A percentile compares a stretch with the other conserved stretches of the same genome.
Evolutionary conservation across 35 echinoderm and acorn worm genomes (phyloP).

Genomic region (Eucidaris tribuloides): DNA sequence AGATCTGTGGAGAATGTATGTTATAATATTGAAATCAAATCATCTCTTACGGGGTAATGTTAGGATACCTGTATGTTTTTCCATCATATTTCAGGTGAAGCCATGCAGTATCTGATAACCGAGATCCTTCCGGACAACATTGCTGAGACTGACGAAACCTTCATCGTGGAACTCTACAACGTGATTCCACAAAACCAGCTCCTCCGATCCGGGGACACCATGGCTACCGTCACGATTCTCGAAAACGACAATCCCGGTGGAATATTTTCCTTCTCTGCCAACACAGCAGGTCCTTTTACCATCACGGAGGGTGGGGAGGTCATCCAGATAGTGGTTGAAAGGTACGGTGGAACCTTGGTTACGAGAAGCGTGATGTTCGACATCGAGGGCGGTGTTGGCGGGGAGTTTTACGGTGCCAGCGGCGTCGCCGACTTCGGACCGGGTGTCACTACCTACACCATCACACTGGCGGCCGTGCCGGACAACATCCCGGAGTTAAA

Average conservation of each 20-base stretch:
- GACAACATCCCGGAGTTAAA: conserved; percentile 87
- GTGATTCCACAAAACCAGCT: conserved; percentile 71
- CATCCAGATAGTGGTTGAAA: conserved; percentile 46
- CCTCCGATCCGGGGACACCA: conserved; percentile 45
- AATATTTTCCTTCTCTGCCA: conserved; percentile 72
- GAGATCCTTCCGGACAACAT: conserved; percentile 66
- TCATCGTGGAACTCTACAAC: conserved; percentile 54
- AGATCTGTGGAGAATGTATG: too few relatives aligned
- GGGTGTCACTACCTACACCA: conserved; percentile 54
- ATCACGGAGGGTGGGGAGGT: conserved; percentile 46
- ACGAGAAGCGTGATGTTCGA: conserved; percentile 45
- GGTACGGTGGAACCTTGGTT: conserved; percentile 67
- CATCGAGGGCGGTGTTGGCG: conserved; percentile 34
- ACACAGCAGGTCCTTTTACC: conserved; percentile 60
- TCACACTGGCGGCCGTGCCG: conserved; percentile 47
- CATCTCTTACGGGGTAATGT: too few relatives aligned
- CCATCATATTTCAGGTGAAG: conserved; percentile 53
- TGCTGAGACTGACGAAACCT: conserved; percentile 76
- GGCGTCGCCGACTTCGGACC: conserved; percentile 63
- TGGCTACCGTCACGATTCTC: conserved; percentile 52
- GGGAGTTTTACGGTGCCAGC: conserved; percentile 74
- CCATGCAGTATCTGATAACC: conserved; percentile 30
- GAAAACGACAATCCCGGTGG: conserved; percentile 94
- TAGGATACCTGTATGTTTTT: too few relatives aligned
- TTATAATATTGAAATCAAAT: too few relatives aligned